Percentiles rank a stretch among this genome's conserved stretches.
phyloP scores from a whole-genome alignment of 2,797 vertebrate species.

The Gadopsis bispinosus region DNA sequence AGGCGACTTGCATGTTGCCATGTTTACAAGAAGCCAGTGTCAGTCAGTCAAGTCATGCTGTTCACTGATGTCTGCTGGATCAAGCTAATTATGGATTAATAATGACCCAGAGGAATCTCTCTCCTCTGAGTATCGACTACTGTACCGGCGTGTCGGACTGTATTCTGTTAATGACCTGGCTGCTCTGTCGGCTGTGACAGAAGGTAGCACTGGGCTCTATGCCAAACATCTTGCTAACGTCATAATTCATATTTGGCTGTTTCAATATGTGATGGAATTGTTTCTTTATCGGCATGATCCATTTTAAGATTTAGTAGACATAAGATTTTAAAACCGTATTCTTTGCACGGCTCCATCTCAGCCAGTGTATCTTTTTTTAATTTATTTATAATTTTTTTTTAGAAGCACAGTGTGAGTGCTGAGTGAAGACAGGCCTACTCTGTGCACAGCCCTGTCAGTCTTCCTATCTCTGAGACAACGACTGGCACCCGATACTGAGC shows the following conservation, averaged over 20 bases:
- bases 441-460: conserved; percentile 10
- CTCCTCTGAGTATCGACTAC: conserved; percentile 52
- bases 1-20: conserved; percentile 2
- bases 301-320: conserved; percentile 12
- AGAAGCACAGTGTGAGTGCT: not conserved
- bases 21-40: conserved; percentile 52
- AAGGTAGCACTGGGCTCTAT: conserved; percentile 44
- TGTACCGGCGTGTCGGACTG: conserved; percentile 47
- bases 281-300: not conserved
- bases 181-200: conserved; percentile 50
- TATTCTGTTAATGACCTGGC: conserved; percentile 64
- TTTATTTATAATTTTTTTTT: not conserved
- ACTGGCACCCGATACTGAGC: conserved; percentile 61
- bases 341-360: not conserved
- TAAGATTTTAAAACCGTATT: not conserved
- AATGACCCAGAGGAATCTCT: conserved; percentile 58
- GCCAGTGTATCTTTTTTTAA: not conserved
- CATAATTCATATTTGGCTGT: conserved; percentile 19
- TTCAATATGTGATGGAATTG: not conserved
- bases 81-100: conserved; percentile 69
- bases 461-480: conserved; percentile 47
- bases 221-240: conserved; percentile 53
- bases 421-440: conserved; percentile 12
- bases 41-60: conserved; percentile 35
- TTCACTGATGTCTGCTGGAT: conserved; percentile 38